A percentile compares a stretch with the other conserved stretches of the same genome.
These are phyloP conservation scores for Noctua janthe DNA, from an alignment of 2,888 invertebrate genomes.

Conservation along the genomic window DNA sequence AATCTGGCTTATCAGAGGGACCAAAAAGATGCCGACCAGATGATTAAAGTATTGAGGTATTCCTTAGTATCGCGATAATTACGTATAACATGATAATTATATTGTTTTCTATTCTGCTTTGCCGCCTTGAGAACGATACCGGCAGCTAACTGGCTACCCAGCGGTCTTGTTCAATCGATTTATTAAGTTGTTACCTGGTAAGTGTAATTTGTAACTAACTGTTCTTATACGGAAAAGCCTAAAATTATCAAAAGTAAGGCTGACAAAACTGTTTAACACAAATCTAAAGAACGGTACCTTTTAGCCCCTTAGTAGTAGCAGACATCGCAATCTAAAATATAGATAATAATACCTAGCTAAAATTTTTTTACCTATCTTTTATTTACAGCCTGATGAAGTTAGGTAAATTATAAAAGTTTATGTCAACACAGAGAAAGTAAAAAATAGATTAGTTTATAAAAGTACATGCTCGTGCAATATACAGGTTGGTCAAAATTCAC, in stretches of 20 bases:
- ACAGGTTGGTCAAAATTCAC: slow-evolving; percentile 12
- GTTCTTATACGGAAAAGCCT: background rate
- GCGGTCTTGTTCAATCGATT: slow-evolving; percentile 4
- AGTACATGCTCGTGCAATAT: background rate
- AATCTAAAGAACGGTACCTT: background rate
- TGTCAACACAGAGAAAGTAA: background rate
- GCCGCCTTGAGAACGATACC: background rate
- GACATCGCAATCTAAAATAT: background rate
- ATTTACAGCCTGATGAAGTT: background rate
- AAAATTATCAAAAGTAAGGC: background rate
- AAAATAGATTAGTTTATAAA: slow-evolving; percentile 7
- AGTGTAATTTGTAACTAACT: slow-evolving; percentile 13
- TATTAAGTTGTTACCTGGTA: background rate
- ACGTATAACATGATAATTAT: background rate
- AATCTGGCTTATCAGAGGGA: background rate
- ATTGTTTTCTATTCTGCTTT: background rate
- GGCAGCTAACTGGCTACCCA: background rate
- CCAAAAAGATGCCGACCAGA: background rate
- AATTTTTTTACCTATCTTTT: background rate
- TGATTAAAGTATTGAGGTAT: background rate
- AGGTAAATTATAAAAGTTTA: background rate
- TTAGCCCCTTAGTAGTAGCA: no score
- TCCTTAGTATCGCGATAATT: background rate
- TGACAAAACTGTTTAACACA: background rate
- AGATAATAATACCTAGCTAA: background rate